Evolutionary conservation across 2,888 invertebrate genomes (phyloP).

Genomic region (Drosophila paranaensis): DNA sequence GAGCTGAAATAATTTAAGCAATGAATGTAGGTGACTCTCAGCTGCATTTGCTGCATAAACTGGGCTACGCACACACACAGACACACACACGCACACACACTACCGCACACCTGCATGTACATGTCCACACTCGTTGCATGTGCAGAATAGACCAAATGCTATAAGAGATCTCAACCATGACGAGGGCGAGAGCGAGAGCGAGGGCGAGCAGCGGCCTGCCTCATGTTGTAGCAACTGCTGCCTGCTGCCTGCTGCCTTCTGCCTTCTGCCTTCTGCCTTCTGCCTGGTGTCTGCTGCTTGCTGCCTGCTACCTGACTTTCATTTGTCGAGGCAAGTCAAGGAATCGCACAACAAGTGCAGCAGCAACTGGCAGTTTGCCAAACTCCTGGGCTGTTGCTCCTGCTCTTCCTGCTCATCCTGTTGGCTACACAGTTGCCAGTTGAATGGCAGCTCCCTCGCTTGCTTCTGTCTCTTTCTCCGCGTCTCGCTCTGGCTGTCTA

Average conservation of each 20-base stretch:
- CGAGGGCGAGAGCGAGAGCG: slow-evolving; percentile 48
- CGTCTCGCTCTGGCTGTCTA: slow-evolving; percentile 27
- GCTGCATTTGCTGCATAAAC: slow-evolving; percentile 44
- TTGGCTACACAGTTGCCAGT: slow-evolving; percentile 18
- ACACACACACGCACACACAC: slow-evolving; percentile 9
- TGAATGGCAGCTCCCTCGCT: slow-evolving; percentile 18
- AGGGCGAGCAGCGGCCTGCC: slow-evolving; percentile 23
- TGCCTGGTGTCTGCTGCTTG: slow-evolving; percentile 31
- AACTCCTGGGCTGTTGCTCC: slow-evolving; percentile 6
- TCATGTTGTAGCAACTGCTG: slow-evolving; percentile 14
- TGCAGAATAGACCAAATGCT: slow-evolving; percentile 52
- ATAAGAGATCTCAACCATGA: slow-evolving; percentile 55
- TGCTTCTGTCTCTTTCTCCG: slow-evolving; percentile 12
- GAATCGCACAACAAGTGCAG: slow-evolving; percentile 32
- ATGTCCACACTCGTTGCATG: slow-evolving; percentile 45
- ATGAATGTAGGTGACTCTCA: slow-evolving; percentile 72
- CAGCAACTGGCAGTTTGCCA: slow-evolving; percentile 51
- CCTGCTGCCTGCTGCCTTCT: slow-evolving; percentile 44
- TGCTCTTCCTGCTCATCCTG: slow-evolving; percentile 12
- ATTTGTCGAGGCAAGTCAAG: slow-evolving; percentile 42
- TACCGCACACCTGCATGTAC: slow-evolving; percentile 9
- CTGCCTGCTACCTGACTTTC: slow-evolving; percentile 54
- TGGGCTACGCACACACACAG: slow-evolving; percentile 45
- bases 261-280: slow-evolving; percentile 45
- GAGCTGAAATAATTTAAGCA: slow-evolving; percentile 26